phyloP scores from a whole-genome alignment of 2,113 vertebrate species.

The Pampusana beccarii region DNA sequence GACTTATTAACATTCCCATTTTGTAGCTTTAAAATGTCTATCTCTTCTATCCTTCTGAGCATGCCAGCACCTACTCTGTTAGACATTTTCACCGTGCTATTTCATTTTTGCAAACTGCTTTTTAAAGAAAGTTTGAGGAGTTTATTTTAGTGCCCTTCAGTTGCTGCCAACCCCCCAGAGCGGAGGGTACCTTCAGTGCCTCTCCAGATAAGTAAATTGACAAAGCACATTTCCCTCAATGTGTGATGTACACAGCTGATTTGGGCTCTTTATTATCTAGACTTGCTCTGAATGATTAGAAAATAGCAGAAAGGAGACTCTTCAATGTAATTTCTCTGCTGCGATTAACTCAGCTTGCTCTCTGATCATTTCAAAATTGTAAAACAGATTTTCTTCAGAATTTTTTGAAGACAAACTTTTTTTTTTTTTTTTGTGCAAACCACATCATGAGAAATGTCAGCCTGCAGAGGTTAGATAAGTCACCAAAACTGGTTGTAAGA shows the following conservation, averaged over 20 bases:
- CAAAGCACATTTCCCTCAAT: not conserved
- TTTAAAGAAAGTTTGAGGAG: not conserved
- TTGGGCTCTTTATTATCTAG: not conserved
- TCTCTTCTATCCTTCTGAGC: not conserved
- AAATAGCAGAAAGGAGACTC: not conserved
- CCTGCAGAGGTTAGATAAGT: slow-evolving; percentile 5
- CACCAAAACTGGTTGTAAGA: not conserved
- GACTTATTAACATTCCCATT: not conserved
- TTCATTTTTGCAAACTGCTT: not conserved
- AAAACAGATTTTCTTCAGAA: not conserved
- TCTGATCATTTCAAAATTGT: not conserved
- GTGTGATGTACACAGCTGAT: not conserved
- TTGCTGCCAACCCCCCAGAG: not conserved
- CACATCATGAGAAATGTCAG: not conserved
- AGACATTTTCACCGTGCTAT: not conserved
- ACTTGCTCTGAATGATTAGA: not conserved
- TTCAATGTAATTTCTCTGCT: not conserved
- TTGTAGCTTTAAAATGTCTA: not conserved
- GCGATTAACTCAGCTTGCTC: not conserved
- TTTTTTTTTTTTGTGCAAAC: not conserved
- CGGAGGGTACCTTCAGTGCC: not conserved
- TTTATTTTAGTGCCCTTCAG: not conserved
- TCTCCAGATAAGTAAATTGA: not conserved
- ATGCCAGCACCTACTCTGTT: not conserved
- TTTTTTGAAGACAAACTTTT: not conserved